Conservation (phyloP, 1,140 invertebrate genomes). For the Cotesia chilonis region DNA sequence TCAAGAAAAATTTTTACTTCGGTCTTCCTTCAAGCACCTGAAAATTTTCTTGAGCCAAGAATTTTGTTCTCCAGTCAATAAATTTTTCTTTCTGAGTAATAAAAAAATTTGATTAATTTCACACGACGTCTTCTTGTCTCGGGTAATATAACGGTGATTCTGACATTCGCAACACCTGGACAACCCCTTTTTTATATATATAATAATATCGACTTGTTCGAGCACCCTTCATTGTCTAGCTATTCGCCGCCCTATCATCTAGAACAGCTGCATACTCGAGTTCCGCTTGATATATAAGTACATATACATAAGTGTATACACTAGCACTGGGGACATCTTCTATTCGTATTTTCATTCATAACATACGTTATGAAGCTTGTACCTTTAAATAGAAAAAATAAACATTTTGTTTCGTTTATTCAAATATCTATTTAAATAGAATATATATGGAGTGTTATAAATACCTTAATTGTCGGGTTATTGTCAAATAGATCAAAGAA, state of each 20-base stretch:
- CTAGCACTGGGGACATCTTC: background rate
- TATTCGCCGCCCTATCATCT: background rate
- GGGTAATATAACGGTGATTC: background rate
- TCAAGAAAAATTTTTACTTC: too few species aligned
- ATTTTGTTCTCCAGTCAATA: too few species aligned
- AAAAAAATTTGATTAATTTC: background rate
- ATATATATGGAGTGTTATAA: too few species aligned
- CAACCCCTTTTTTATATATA: conserved; percentile 14
- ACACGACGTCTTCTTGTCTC: background rate
- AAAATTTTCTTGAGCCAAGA: too few species aligned
- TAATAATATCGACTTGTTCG: background rate
- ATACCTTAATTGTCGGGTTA: too few species aligned
- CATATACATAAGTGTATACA: too few species aligned
- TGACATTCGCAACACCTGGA: conserved; percentile 19
- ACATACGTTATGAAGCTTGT: conserved; percentile 1
- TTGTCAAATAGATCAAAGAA: too few species aligned
- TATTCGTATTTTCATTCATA: conserved; percentile 1
- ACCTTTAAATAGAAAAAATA: conserved; percentile 4
- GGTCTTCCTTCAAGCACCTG: too few species aligned
- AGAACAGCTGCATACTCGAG: conserved; percentile 24
- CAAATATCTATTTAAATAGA: background rate
- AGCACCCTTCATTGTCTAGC: conserved; percentile 4
- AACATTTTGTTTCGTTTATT: background rate
- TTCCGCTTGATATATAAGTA: conserved; percentile 6
- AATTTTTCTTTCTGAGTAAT: too few species aligned